Base-by-base conservation (phyloP, 2,888 invertebrate species). In the Platycheirus albimanus region DNA sequence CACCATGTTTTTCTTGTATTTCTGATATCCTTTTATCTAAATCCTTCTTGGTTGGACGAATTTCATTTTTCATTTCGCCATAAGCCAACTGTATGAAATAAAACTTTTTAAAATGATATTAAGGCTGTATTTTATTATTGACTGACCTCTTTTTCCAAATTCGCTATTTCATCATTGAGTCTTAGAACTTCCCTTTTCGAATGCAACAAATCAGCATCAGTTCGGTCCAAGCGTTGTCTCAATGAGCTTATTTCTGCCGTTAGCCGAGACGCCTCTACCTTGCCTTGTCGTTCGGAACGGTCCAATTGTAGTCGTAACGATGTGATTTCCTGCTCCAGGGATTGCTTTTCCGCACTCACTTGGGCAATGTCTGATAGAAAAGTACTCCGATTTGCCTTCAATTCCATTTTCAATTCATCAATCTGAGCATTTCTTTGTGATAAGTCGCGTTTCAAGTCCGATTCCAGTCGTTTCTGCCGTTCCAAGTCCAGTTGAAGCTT, bases 1-100 rank as follows among this genome's bases (percentile, higher is more conserved):
- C 93, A 96, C 96, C 95, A 91, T 96, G 96, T 90, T 96, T 96
- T 28, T 94, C 94, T 88, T 96, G 96, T 93, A 96, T 94, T 67
- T 95, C 94, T 84, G 94, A 94, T 51, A 96, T 93, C 91, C 95
- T 93, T 15, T 95, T 93, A 24, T 95, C 93, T 67, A 96, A 88
- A 87, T 96, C 95, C 87, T 94, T 94, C 64, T 95, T 95, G 70
- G 90, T 91, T 86, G 93, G 92, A 11, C 93, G 92, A 83, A 93
- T 92, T 86, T 93, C 92, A 84, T 93, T 93, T 56, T 93, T 93
- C 70, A 94, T 87, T 86, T 91, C 93, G 43, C 93, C 93, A 90
- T 93, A 92, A n/a, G 93, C 93, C 85, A 93, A 87, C 94, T 94
- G 89, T 0, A 85, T 86, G 74, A 75, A 30, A 38, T 6, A 13